phyloP scores from a whole-genome alignment of 2,888 invertebrate genomes.

The Tachina grossa region DNA sequence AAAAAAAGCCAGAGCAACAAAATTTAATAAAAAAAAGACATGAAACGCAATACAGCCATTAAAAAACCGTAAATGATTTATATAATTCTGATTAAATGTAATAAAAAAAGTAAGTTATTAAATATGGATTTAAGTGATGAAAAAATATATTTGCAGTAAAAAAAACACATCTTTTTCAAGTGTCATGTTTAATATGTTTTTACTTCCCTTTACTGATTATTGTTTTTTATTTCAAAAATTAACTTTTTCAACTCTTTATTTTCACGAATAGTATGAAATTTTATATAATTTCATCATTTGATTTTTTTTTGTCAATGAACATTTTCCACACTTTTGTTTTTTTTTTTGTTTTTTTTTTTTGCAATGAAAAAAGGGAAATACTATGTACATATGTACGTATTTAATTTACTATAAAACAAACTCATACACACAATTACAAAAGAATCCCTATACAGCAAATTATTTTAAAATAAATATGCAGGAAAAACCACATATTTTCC shows the following conservation, averaged over 20 bases:
- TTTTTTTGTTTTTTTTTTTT: not conserved
- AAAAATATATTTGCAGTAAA: conserved; percentile 19
- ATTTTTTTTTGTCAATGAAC: conserved; percentile 5
- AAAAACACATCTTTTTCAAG: not conserved
- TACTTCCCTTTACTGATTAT: conserved; percentile 28
- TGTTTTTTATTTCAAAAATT: not conserved
- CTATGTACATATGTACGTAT: not conserved
- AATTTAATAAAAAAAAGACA: conserved; percentile 14
- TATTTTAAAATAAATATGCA: conserved; percentile 61
- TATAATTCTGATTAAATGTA: conserved; percentile 32
- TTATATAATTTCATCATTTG: conserved; percentile 23
- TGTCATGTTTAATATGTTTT: conserved; percentile 49
- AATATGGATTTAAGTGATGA: conserved; percentile 21
- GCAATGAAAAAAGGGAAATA: not conserved
- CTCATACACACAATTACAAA: conserved; percentile 35
- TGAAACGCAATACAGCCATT: conserved; percentile 7
- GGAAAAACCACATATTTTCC: conserved; percentile 66
- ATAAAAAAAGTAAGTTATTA: conserved; percentile 18
- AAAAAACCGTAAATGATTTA: conserved; percentile 42
- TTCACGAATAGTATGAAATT: not conserved
- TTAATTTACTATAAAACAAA: conserved; percentile 50
- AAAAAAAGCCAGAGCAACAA: not conserved
- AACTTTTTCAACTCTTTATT: not conserved
- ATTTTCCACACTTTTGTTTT: conserved; percentile 9
- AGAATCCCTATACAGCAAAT: conserved; percentile 31